These are phyloP conservation scores for Notospermus geniculatus DNA, from an alignment of 1,140 invertebrate species.

Conservation along the genomic window DNA sequence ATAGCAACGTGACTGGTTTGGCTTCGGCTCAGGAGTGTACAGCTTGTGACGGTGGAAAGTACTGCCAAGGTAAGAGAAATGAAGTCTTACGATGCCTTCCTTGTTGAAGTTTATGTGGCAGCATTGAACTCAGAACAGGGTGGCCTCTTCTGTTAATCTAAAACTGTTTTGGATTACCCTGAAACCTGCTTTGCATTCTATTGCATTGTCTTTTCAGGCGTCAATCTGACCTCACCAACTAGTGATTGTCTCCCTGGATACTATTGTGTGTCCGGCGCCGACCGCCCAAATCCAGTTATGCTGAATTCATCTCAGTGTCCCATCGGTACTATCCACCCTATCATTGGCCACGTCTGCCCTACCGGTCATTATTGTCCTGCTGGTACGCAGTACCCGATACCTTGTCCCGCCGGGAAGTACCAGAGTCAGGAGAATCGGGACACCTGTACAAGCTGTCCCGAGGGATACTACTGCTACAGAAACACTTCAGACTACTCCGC, in stretches of 20 bases:
- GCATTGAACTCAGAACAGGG: too few relatives aligned
- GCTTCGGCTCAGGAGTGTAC: conserved; percentile 38
- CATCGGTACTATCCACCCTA: conserved; percentile 40
- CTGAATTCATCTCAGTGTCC: conserved; percentile 45
- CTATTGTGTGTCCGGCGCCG: conserved; percentile 43
- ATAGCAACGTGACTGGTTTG: conserved; percentile 35
- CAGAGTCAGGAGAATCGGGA: conserved; percentile 44
- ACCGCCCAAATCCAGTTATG: conserved; percentile 41
- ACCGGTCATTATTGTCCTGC: conserved; percentile 48
- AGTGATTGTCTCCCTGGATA: conserved; percentile 37
- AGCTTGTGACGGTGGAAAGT: conserved; percentile 39
- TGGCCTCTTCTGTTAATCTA: too few relatives aligned
- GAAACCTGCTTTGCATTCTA: too few relatives aligned
- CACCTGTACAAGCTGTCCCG: conserved; percentile 42
- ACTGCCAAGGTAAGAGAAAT: conserved; percentile 42
- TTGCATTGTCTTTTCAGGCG: conserved; percentile 39
- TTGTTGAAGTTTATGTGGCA: too few relatives aligned
- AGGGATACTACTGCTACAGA: conserved; percentile 42
- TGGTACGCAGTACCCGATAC: conserved; percentile 45
- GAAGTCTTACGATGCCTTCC: too few relatives aligned
- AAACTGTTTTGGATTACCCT: too few relatives aligned
- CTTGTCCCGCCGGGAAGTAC: conserved; percentile 46
- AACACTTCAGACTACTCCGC: conserved; percentile 44
- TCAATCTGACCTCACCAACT: conserved; percentile 41
- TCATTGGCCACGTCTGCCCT: conserved; percentile 47